Conservation (phyloP, 2,797 vertebrate genomes). For the Phoeniculus purpureus region DNA sequence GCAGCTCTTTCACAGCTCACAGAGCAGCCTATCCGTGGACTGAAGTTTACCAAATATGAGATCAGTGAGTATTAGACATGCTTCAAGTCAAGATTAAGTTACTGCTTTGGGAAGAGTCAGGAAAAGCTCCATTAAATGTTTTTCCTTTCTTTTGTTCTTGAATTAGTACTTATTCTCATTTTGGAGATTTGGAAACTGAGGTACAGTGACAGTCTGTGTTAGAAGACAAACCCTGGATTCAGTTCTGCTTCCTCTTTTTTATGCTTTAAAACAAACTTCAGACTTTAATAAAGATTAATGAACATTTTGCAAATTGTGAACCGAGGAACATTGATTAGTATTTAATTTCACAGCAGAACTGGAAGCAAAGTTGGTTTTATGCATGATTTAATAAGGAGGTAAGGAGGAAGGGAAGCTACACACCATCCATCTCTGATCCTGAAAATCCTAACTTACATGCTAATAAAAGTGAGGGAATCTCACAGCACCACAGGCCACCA, state of each 20-base stretch:
- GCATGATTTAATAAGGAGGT: neutral
- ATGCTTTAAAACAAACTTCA: neutral
- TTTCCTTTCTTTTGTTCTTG: neutral
- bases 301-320: neutral
- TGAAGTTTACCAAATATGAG: conserved; percentile 16
- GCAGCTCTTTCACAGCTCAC: conserved; percentile 34
- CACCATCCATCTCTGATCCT: neutral
- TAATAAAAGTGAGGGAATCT: neutral
- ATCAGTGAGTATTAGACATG: neutral
- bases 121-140: neutral
- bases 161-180: neutral
- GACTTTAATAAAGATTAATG: neutral
- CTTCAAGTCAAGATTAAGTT: neutral
- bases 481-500: neutral
- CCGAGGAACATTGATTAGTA: neutral
- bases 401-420: neutral
- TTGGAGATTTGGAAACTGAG: neutral
- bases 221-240: neutral
- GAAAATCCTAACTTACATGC: neutral
- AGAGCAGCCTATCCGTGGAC: neutral
- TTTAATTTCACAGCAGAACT: neutral
- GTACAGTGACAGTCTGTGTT: neutral
- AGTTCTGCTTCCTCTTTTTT: neutral
- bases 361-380: neutral
- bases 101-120: neutral